These are phyloP conservation scores for Esox lucius DNA, from an alignment of 2,797 vertebrate genomes.

Conservation along the genomic window DNA sequence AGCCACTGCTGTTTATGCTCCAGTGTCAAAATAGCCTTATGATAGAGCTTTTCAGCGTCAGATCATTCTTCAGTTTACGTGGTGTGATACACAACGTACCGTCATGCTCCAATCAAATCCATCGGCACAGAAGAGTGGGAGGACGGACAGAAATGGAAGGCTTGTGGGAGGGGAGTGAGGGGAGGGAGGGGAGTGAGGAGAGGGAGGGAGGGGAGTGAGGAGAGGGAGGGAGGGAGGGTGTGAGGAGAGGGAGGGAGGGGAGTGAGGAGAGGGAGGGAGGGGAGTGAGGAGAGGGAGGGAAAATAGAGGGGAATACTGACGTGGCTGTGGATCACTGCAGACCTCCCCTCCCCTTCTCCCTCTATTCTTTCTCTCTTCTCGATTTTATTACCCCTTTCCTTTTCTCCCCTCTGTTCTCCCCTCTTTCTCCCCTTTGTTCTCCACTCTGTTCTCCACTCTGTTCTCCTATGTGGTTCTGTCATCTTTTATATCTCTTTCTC, in stretches of 20 bases:
- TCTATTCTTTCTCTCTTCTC: slow-evolving; percentile 45
- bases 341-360: not conserved
- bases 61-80: not conserved
- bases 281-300: slow-evolving; percentile 44
- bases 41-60: too few relatives aligned
- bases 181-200: slow-evolving; percentile 37
- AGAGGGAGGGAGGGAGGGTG: not conserved
- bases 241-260: too few relatives aligned
- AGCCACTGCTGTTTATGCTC: too few relatives aligned
- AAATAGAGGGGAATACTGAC: slow-evolving; percentile 64
- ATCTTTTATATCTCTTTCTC: slow-evolving; percentile 28
- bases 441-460: slow-evolving; percentile 4
- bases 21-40: too few relatives aligned
- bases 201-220: slow-evolving; percentile 6
- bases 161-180: too few relatives aligned
- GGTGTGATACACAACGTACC: not conserved
- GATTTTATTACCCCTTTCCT: too few relatives aligned
- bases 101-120: slow-evolving; percentile 40
- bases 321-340: slow-evolving; percentile 62
- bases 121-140: not conserved
- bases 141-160: slow-evolving; percentile 38
- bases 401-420: too few relatives aligned
- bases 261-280: slow-evolving; percentile 10
- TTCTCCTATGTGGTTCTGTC: slow-evolving; percentile 15
- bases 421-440: slow-evolving; percentile 1